Percentiles rank a stretch among this genome's conserved stretches.
Evolutionary conservation across 2,113 vertebrate species (phyloP).

Genomic region (human): GRCh38 chr16:4242001-4242500

Average conservation of each 20-base stretch:
- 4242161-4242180: conserved; percentile 74
- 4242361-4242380: background rate
- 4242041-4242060: conserved; percentile 81
- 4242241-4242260: background rate
- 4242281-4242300: background rate
- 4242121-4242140: background rate
- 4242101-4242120: conserved; percentile 80
- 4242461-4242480: background rate
- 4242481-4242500: background rate
- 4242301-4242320: background rate
- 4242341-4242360: background rate
- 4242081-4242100: conserved; percentile 71
- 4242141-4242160: conserved; percentile 73
- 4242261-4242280: background rate
- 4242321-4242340: background rate
- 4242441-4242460: background rate
- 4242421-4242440: background rate
- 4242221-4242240: background rate
- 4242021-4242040: conserved; percentile 80
- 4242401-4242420: background rate
- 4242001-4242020: conserved; percentile 80
- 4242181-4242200: conserved; percentile 39
- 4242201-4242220: background rate
- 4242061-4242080: conserved; percentile 84
- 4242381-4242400: background rate